Evolutionary conservation across 1,140 invertebrate species (phyloP).

Genomic region (Ceratitis capitata): DNA sequence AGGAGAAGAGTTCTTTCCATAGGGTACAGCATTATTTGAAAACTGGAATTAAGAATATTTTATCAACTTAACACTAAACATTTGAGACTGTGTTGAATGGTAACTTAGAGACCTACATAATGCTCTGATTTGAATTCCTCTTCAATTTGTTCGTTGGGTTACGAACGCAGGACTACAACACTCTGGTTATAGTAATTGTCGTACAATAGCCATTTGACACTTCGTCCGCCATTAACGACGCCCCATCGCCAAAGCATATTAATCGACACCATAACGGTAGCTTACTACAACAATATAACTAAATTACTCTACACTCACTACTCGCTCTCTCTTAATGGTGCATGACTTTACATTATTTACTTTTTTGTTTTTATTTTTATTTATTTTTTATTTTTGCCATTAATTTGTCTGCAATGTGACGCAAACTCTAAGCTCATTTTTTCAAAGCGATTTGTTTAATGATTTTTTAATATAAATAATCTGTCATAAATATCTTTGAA

Average conservation of each 20-base stretch:
- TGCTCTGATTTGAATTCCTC: too few relatives aligned
- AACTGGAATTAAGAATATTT: too few relatives aligned
- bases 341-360: background rate
- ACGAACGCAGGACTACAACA: background rate
- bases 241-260: background rate
- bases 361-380: background rate
- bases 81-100: too few relatives aligned
- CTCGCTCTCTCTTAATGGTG: background rate
- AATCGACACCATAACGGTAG: too few relatives aligned
- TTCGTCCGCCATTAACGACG: background rate
- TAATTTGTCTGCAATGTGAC: slow-evolving; percentile 20
- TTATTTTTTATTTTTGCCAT: background rate
- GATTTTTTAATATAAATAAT: background rate
- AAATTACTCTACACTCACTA: background rate
- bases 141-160: background rate
- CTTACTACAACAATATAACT: background rate
- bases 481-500: background rate
- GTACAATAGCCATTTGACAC: background rate
- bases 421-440: background rate
- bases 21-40: too few relatives aligned
- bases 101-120: too few relatives aligned
- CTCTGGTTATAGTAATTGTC: background rate
- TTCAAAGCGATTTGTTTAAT: slow-evolving; percentile 6
- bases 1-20: too few relatives aligned
- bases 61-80: too few relatives aligned